A percentile compares a stretch with the other conserved stretches of the same genome.
Conservation (phyloP, 2,888 invertebrate species). For the Cryptus armator region DNA sequence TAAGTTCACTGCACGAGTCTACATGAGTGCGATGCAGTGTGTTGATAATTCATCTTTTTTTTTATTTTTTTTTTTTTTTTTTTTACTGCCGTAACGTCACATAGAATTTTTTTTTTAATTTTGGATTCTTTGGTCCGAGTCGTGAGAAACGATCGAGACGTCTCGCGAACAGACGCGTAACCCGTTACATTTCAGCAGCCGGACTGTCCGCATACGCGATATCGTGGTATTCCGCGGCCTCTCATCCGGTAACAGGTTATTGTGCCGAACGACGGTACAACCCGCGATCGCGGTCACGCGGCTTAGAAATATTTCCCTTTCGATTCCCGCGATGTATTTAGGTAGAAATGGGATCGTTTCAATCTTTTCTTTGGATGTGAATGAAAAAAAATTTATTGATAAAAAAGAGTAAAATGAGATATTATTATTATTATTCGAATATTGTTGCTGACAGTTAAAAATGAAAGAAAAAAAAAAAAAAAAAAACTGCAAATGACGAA, state of each 20-base stretch:
- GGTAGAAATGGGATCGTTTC: background rate
- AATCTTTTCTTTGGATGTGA: no score
- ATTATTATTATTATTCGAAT: no score
- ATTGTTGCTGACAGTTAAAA: no score
- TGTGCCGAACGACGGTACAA: slow-evolving; percentile 36
- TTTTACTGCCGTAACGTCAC: background rate
- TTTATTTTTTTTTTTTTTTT: slow-evolving; percentile 6
- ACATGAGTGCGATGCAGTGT: background rate
- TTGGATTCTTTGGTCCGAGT: slow-evolving; percentile 21
- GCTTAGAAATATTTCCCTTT: slow-evolving; percentile 59
- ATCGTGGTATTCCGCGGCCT: slow-evolving; percentile 28
- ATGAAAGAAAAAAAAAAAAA: no score
- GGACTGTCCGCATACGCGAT: background rate
- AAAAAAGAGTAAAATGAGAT: no score
- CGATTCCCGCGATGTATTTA: slow-evolving; percentile 13
- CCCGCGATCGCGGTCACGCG: slow-evolving; percentile 17
- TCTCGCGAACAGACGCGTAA: slow-evolving; percentile 30
- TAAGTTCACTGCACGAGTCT: slow-evolving; percentile 7
- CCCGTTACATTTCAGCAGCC: slow-evolving; percentile 51
- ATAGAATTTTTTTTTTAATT: background rate
- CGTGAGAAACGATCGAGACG: slow-evolving; percentile 24
- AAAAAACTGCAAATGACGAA: background rate
- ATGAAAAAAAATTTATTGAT: no score
- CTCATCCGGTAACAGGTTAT: slow-evolving; percentile 61
- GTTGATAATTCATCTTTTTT: slow-evolving; percentile 12